Base-by-base conservation (phyloP, 2,113 vertebrate species). In the Tachycineta bicolor region DNA sequence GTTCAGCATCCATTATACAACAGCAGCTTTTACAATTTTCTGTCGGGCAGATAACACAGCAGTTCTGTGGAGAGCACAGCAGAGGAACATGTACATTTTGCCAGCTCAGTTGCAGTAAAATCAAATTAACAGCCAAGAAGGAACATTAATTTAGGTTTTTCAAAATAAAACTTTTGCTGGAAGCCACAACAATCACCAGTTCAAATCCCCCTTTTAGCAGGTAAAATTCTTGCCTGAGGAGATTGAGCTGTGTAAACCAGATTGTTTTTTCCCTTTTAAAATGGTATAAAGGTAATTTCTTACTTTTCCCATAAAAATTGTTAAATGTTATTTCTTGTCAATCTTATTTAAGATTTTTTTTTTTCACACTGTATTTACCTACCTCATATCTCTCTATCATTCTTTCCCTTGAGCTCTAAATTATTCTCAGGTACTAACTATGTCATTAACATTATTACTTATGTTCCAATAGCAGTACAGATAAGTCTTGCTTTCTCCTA, bases 71-170 rank as follows among this genome's bases (percentile, higher is more conserved):
- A 86, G 37, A 74, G 19, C 21, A 59, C 49, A 68, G 64, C 41
- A 80, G 67, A 97, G 47, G 14, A 94, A 73, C 13, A 43, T 21
- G 23, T 34, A 55, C 44, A 33, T 78, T 87, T 92, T 89, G 37
- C n/a, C 37, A 80, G 39, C 46, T 97, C 83, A 29, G 62, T 62
- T 53, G 64, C 58, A 95, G 34, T 87, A 94, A 95, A 97, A 94
- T 83, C 80, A 73, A 95, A 93, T 87, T 94, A 95, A 78, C 81
- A 93, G 89, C 91, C 0, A 0, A 95, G 79, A 94, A 95, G 59
- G 70, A 96, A 67, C 49, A 44, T 41, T 92, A 75, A 87, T 93
- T 94, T 83, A 43, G 26, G 21, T 78, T 83, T 95, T 78, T 90
- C 73, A 96, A 91, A 88, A 94, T 56, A 87, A 43, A 49, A 60